Evolutionary conservation across 1,140 invertebrate genomes (phyloP).

Genomic region (Philotrypesis tridentata): DNA sequence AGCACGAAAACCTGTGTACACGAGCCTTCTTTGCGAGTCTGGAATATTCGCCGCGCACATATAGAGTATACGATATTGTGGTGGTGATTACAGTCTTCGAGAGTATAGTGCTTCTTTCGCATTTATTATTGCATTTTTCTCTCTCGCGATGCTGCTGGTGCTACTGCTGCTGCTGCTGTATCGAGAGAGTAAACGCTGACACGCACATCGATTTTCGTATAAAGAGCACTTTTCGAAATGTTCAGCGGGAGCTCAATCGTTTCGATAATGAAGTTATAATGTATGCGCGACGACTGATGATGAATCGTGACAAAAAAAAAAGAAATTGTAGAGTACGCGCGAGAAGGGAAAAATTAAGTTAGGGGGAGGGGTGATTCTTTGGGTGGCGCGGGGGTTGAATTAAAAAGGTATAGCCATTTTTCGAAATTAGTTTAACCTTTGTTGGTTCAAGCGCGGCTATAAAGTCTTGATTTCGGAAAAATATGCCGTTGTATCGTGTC

Average conservation of each 20-base stretch:
- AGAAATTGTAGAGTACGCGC: no score
- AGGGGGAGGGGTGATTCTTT: no score
- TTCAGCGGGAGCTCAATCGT: background rate
- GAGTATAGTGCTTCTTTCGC: no score
- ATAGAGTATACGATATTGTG: background rate
- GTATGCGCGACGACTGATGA: no score
- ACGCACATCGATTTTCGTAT: background rate
- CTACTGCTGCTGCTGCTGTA: no score
- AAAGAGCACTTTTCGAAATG: background rate
- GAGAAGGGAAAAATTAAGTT: no score
- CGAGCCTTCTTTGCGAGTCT: background rate
- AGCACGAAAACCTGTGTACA: background rate
- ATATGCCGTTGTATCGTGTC: background rate
- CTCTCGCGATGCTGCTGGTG: background rate
- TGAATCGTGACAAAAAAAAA: background rate
- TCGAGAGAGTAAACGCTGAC: no score
- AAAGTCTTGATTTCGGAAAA: slow-evolving; percentile 20
- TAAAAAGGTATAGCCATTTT: background rate
- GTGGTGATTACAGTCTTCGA: background rate
- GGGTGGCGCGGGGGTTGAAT: background rate
- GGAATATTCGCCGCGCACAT: background rate
- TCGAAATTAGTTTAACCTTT: background rate
- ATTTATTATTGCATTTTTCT: background rate
- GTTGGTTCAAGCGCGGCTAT: background rate
- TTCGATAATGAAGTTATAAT: background rate